Base-by-base conservation (phyloP, 2,797 vertebrate species). In the Tenualosa thibaudeaui region DNA sequence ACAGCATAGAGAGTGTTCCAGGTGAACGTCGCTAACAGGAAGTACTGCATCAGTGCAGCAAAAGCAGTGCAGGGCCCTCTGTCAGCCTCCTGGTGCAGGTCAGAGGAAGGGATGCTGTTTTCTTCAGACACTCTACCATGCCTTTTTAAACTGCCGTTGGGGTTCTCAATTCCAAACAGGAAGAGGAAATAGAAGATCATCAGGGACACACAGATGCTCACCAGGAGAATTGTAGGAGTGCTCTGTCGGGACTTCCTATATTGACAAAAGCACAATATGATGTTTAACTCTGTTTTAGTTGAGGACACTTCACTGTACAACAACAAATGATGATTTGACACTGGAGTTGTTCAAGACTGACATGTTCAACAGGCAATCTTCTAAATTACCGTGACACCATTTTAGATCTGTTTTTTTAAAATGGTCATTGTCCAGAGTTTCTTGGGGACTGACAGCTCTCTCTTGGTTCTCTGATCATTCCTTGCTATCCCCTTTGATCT, bases 121-220 rank as follows among this genome's bases (percentile, higher is more conserved):
- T 1, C 0, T 0, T 4, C 3, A 0, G 3, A 12, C 7, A 15
- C 0, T 75, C 3, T 40, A 31, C 3, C 15, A 12, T 40, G 4
- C 24, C 15, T 13, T 13, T 0, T 0, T 13, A 5, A 7, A 3
- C 3, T 17, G 37, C 0, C 5, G 2, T 75, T 75, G 7, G 88
- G 46, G 78, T 95, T 96, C 84, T 93, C 88, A 12, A 91, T 94
- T 58, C 94, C 95, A 62, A 90, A 89, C 85, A 96, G 83, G 86
- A 96, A 96, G 88, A 94, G 90, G 53, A 95, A 91, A 88, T 95
- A 96, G 89, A 96, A 96, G 87, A 94, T 86, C n/a, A 94, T 87
- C 93, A 96, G 88, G 5, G 94, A 94, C 40, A 84, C 5, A 40
- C 90, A 96, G 78, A 96, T 88, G 86, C 89, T 94, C 86, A 94